phyloP scores from a whole-genome alignment of 2,113 vertebrate species.

The Thamnophis sirtalis region DNA sequence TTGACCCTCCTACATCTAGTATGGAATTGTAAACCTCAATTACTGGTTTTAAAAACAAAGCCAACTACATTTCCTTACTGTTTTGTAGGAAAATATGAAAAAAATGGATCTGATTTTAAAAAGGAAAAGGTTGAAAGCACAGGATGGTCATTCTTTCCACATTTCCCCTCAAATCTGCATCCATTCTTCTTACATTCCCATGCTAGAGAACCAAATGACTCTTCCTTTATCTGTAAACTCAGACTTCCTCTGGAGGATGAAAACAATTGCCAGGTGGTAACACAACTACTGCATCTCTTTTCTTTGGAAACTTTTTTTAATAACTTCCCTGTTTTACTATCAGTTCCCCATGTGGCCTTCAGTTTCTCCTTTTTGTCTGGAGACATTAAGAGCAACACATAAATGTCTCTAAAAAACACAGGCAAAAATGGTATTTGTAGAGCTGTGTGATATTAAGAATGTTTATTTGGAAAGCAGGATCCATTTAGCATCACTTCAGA shows the following conservation, averaged over 20 bases:
- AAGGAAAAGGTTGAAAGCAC: neutral
- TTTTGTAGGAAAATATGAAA: neutral
- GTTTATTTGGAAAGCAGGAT: neutral
- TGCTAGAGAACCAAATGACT: neutral
- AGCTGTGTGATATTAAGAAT: neutral
- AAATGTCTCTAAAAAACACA: neutral
- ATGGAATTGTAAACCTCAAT: neutral
- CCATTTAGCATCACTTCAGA: neutral
- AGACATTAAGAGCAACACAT: neutral
- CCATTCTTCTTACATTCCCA: neutral
- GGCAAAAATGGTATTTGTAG: neutral
- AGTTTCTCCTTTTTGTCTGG: neutral
- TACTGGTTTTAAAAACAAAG: neutral
- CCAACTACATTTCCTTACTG: no score
- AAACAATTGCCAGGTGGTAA: conserved; percentile 3
- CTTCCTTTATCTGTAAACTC: neutral
- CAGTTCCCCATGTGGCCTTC: neutral
- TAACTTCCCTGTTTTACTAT: neutral
- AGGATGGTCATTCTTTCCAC: neutral
- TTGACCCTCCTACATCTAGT: neutral
- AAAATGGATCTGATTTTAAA: neutral
- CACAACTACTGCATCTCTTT: neutral
- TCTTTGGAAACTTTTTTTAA: neutral
- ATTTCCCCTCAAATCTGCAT: neutral
- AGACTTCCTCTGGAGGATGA: neutral